Evolutionary conservation across 2,797 vertebrate species (phyloP).

Genomic region (Peromyscus attwateri): DNA sequence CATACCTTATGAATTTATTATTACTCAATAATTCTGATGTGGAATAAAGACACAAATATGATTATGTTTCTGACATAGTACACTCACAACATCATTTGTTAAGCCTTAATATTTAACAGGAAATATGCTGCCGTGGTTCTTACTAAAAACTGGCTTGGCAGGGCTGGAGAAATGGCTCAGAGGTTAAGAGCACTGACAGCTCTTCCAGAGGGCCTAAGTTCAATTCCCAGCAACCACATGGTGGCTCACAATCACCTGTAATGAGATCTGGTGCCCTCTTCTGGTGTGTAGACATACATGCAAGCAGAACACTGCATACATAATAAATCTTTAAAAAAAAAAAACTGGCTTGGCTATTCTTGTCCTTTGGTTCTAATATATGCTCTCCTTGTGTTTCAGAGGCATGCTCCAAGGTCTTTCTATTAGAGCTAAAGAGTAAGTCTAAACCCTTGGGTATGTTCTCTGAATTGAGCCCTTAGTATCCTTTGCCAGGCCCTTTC

Average conservation of each 20-base stretch:
- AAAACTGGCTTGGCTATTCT: neutral
- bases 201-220: too few relatives aligned
- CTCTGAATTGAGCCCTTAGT: neutral
- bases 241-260: too few relatives aligned
- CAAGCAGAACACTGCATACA: too few relatives aligned
- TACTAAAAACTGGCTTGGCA: neutral
- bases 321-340: neutral
- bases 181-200: too few relatives aligned
- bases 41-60: neutral
- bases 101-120: constrained; percentile 10
- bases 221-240: too few relatives aligned
- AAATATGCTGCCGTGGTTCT: neutral
- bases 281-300: too few relatives aligned
- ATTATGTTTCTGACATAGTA: neutral
- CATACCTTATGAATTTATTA: neutral
- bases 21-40: neutral
- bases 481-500: neutral
- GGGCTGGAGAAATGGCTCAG: too few relatives aligned
- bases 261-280: too few relatives aligned
- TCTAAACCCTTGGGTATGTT: neutral
- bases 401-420: neutral
- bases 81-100: neutral
- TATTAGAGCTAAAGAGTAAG: constrained; percentile 19
- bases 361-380: constrained; percentile 8
- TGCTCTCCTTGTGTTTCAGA: neutral